Base-by-base conservation (phyloP, 2,113 vertebrate species). In the Glaucidium brasilianum region DNA sequence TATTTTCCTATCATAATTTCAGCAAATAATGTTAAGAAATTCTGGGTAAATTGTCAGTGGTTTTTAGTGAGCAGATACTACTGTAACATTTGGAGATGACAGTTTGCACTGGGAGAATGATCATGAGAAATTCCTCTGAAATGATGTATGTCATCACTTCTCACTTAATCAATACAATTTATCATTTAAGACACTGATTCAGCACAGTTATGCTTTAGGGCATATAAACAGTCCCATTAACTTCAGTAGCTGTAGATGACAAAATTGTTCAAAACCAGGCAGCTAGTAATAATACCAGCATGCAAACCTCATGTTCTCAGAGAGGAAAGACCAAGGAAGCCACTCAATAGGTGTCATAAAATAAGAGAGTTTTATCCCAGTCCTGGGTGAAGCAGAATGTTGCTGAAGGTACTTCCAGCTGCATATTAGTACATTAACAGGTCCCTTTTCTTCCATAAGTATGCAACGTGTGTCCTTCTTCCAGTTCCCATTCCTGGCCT, bases 131-230 rank as follows among this genome's bases (percentile, higher is more conserved):
- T 74, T 91, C 29, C 15, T 78, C 45, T 81, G 60, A 14, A 55
- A 43, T 86, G 43, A 91, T 85, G 4, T 63, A 81, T 77, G 32
- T 41, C 41, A 63, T 77, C 27, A 29, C 15, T 94, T 92, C 50
- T 85, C 37, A 60, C n/a, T 94, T 91, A 92, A 91, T 89, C 91
- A 89, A 94, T 72, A 47, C 41, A 74, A 67, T 71, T 84, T 89
- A 84, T 94, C 56, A 84, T 83, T 92, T 92, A 74, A 89, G 84
- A 88, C 59, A 79, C 37, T 67, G 63, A 78, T 91, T 92, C 76
- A 91, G 10, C 55, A 86, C 26, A 81, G 26, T 64, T 89, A 47
- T 78, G 41, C 73, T 94, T 95, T 81, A 27, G 21, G 64, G 43
- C 45, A 71, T 63, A 56, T 71, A 84, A 92, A 89, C 20, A 60